Conservation (phyloP, 2,888 invertebrate species). For the Tiphia femorata region DNA sequence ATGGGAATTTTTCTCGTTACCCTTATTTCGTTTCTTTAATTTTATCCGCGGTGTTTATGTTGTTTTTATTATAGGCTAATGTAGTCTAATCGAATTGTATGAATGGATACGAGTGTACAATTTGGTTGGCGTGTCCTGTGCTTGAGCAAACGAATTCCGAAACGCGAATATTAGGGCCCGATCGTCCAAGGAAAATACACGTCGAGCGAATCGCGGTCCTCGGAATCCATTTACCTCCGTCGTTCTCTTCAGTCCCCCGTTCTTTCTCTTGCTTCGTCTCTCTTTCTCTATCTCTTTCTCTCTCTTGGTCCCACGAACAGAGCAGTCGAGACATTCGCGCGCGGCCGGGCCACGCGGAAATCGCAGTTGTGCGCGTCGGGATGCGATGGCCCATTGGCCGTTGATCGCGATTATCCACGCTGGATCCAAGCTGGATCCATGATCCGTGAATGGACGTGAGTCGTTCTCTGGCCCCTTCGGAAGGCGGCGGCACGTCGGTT, state of each 20-base stretch:
- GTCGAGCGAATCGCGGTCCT: too few species aligned
- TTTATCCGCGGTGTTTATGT: too few species aligned
- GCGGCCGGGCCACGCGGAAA: not conserved
- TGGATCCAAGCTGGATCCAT: constrained; percentile 42
- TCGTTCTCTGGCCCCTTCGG: not conserved
- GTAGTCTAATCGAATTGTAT: not conserved
- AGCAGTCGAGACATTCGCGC: constrained; percentile 9
- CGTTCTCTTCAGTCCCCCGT: too few species aligned
- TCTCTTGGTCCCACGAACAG: constrained; percentile 21
- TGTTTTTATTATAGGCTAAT: too few species aligned
- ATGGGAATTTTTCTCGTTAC: too few species aligned
- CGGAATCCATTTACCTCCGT: too few species aligned
- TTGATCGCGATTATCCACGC: constrained; percentile 41
- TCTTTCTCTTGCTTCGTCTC: too few species aligned
- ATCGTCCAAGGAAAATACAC: too few species aligned
- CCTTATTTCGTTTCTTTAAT: too few species aligned
- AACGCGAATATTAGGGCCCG: not conserved
- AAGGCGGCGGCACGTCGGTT: too few species aligned
- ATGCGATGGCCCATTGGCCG: constrained; percentile 39
- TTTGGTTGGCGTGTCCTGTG: not conserved
- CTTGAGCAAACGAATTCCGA: not conserved
- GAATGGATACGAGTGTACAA: not conserved
- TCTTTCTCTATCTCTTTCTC: constrained; percentile 7
- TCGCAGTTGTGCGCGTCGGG: constrained; percentile 22
- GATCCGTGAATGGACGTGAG: constrained; percentile 43